phyloP scores from a whole-genome alignment of 2,113 vertebrate genomes.

The Vulpes lagopus region DNA sequence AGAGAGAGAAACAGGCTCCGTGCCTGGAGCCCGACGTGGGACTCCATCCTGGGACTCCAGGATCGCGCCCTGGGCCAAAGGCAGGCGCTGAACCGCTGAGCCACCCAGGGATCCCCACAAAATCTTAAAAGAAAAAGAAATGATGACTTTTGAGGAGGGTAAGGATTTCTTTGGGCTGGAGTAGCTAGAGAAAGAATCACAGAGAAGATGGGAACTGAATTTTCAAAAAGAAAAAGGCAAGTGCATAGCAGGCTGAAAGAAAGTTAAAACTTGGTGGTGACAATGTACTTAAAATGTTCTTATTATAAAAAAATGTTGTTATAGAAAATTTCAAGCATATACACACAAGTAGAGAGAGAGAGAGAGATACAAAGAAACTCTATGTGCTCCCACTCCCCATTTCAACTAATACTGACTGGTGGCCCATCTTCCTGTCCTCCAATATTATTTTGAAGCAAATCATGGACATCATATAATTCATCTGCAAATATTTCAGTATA shows the following conservation, averaged over 20 bases:
- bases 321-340: neutral
- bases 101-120: too few relatives aligned
- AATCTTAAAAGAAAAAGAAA: neutral
- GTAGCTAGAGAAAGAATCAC: neutral
- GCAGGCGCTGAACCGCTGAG: too few relatives aligned
- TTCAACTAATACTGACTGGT: neutral
- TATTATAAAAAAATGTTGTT: neutral
- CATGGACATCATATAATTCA: neutral
- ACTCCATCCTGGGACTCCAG: too few relatives aligned
- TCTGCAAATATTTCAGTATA: neutral
- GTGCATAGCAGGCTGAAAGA: neutral
- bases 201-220: neutral
- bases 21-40: too few relatives aligned
- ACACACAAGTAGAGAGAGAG: neutral
- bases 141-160: neutral
- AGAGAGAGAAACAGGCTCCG: too few relatives aligned
- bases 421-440: neutral
- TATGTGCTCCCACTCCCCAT: neutral
- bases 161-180: neutral
- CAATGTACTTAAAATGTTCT: conserved; percentile 5
- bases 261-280: neutral
- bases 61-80: too few relatives aligned
- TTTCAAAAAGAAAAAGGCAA: neutral
- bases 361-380: neutral
- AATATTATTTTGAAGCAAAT: conserved; percentile 25